Conservation (phyloP, 2,113 vertebrate species). For the Chlorodrepanis virens region DNA sequence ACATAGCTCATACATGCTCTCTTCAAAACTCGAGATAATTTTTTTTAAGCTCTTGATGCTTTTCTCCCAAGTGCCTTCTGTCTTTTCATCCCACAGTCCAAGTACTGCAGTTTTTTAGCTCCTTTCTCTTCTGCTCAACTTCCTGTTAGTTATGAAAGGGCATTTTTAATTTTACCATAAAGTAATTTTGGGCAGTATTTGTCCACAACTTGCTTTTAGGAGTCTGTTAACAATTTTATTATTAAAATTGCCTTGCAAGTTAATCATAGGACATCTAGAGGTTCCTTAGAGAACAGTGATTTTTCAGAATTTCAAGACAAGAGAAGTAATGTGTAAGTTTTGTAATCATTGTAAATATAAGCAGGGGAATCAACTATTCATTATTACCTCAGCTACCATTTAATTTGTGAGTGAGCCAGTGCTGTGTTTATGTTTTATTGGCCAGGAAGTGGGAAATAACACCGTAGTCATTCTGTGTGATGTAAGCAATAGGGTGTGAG, state of each 20-base stretch:
- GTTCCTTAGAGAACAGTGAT: background rate
- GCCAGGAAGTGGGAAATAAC: background rate
- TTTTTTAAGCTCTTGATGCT: background rate
- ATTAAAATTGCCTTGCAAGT: background rate
- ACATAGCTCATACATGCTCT: background rate
- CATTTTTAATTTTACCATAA: background rate
- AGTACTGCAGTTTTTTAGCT: background rate
- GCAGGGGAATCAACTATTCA: background rate
- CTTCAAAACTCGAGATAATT: background rate
- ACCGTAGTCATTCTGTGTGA: accelerated
- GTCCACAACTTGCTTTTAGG: background rate
- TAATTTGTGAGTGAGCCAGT: background rate
- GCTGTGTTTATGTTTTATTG: background rate
- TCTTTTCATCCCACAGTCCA: background rate
- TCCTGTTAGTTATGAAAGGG: background rate
- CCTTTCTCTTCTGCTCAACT: background rate
- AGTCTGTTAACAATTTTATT: background rate
- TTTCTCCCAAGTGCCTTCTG: background rate
- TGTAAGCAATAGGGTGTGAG: background rate
- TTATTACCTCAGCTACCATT: background rate
- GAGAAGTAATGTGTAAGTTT: background rate
- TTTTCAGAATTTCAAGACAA: background rate
- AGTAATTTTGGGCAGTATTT: background rate
- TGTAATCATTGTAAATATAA: background rate
- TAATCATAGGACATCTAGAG: background rate